Conservation (phyloP, 2,113 vertebrate genomes). For the Heptranchias perlo region DNA sequence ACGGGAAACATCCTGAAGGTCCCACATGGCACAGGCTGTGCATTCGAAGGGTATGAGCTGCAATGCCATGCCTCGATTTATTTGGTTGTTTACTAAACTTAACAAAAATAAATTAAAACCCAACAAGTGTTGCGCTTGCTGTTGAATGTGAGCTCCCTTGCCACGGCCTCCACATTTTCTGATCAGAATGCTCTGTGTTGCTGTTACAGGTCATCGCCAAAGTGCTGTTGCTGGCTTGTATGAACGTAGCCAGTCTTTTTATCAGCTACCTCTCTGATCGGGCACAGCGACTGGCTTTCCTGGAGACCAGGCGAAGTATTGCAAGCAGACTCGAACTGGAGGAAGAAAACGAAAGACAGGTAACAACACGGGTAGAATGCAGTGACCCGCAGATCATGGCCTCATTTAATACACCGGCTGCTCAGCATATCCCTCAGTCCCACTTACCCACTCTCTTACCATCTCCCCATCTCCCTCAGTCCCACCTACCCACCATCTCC, state of each 20-base stretch:
- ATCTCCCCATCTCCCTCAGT: not conserved
- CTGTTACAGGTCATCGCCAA: constrained; percentile 9
- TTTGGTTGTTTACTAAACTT: too few species aligned
- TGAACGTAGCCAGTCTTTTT: constrained; percentile 24
- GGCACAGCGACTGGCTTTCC: constrained; percentile 33
- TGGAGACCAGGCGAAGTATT: constrained; percentile 34
- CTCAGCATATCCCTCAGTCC: not conserved
- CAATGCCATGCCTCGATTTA: too few species aligned
- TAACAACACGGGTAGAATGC: not conserved
- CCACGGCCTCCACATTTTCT: not conserved
- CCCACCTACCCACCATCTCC: not conserved
- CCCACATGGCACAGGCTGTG: too few species aligned
- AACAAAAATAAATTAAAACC: too few species aligned
- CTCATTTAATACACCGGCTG: not conserved
- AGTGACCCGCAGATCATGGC: not conserved
- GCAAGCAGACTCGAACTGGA: constrained; percentile 32
- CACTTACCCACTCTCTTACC: not conserved
- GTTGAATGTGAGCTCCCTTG: not conserved
- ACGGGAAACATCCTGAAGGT: too few species aligned
- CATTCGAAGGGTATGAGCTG: too few species aligned
- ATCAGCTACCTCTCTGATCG: constrained; percentile 32
- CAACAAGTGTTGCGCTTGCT: not conserved
- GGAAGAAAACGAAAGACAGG: constrained; percentile 37
- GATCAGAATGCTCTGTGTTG: not conserved
- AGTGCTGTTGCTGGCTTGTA: not conserved